phyloP scores from a whole-genome alignment of 2,113 vertebrate species.

The Microtus montanus region DNA sequence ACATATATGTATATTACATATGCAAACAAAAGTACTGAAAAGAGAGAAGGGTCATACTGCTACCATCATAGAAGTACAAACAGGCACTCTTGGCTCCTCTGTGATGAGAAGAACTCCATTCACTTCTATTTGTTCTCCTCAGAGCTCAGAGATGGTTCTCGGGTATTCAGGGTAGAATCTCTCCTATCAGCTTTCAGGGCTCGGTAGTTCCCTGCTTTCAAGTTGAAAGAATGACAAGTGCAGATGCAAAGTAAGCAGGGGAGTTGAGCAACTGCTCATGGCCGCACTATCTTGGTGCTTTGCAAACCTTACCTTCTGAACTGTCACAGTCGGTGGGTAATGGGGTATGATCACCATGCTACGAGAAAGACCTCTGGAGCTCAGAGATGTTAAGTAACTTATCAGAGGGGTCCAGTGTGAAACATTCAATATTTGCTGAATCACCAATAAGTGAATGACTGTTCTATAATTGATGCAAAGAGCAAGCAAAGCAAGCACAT shows the following conservation, averaged over 20 bases:
- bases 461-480: neutral
- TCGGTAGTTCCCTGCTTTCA: neutral
- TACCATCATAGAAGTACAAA: neutral
- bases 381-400: conserved; percentile 43
- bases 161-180: neutral
- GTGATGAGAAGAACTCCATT: no score
- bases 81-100: neutral
- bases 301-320: neutral
- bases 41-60: neutral
- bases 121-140: neutral
- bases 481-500: neutral
- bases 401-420: neutral
- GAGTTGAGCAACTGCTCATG: neutral
- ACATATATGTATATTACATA: neutral
- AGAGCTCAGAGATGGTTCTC: neutral
- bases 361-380: neutral
- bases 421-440: neutral
- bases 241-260: neutral
- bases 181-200: neutral
- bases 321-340: neutral
- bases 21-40: neutral
- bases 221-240: neutral
- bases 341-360: neutral
- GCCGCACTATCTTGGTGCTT: neutral
- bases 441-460: conserved; percentile 17